Evolutionary conservation across 2,113 vertebrate species (phyloP).

Genomic region (Eulemur macaco): DNA sequence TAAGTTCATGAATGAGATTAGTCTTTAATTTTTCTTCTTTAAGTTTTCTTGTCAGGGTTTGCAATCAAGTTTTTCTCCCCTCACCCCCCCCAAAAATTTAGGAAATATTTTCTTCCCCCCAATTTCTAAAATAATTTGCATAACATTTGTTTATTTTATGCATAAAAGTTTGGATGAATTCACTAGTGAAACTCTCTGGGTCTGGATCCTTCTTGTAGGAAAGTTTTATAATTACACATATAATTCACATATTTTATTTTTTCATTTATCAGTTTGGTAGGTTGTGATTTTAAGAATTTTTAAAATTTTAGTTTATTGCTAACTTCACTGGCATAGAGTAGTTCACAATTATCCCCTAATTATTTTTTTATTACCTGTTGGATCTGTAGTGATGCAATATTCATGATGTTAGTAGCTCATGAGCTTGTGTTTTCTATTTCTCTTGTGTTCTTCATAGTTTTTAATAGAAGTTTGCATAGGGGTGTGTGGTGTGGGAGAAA

Average conservation of each 20-base stretch:
- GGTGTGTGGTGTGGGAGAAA: background rate
- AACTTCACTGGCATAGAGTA: background rate
- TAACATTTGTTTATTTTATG: background rate
- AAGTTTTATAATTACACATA: background rate
- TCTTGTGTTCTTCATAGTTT: background rate
- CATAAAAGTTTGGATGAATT: background rate
- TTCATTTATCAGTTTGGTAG: background rate
- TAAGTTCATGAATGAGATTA: background rate
- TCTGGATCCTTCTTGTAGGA: background rate
- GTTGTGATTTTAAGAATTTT: background rate
- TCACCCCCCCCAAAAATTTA: accelerated
- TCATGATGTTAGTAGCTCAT: background rate
- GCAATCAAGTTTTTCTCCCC: background rate
- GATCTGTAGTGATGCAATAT: background rate
- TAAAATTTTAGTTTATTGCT: background rate
- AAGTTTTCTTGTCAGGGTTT: background rate
- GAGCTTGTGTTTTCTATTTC: background rate
- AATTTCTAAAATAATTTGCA: background rate
- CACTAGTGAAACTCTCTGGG: background rate
- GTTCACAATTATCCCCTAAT: background rate
- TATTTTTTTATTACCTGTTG: background rate
- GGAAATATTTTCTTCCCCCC: background rate
- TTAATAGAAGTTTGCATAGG: background rate
- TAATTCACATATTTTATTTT: background rate
- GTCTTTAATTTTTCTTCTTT: background rate